Conservation (phyloP, 30 jellyfish, hydroid and myxozoan species). For the Aurelia sp. region DNA sequence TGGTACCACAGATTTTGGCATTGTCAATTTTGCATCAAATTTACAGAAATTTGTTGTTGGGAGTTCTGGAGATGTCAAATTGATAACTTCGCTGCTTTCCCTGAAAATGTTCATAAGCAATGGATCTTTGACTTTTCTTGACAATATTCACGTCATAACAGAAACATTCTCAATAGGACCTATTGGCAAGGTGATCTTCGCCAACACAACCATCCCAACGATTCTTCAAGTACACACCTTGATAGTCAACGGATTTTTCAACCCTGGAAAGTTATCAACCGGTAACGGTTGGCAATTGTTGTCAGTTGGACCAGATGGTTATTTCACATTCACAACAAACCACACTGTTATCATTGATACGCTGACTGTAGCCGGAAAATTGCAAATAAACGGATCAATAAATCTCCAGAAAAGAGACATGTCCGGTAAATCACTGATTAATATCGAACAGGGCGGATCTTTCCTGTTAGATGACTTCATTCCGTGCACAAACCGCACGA, state of each 20-base stretch:
- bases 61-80: constrained; percentile 15
- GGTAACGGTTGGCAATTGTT: constrained; percentile 63
- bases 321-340: constrained; percentile 31
- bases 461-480: constrained; percentile 37
- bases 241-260: constrained; percentile 31
- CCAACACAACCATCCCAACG: constrained; percentile 7
- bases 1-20: constrained; percentile 21
- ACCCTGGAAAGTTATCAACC: constrained; percentile 49
- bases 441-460: constrained; percentile 46
- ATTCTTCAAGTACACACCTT: constrained; percentile 49
- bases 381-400: constrained; percentile 44
- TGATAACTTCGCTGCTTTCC: constrained; percentile 16
- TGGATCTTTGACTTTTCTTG: constrained; percentile 41
- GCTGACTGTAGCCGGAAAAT: constrained; percentile 27
- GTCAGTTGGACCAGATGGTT: constrained; percentile 52
- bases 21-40: constrained; percentile 9
- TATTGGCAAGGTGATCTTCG: constrained; percentile 26
- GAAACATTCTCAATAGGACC: constrained; percentile 46
- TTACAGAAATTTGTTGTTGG: constrained; percentile 36
- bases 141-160: constrained; percentile 7
- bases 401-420: constrained; percentile 45
- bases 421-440: constrained; percentile 54
- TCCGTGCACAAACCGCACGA: constrained; percentile 53
- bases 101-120: constrained; percentile 9
- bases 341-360: constrained; percentile 38